Percentiles rank a stretch among this genome's conserved stretches.
These are phyloP conservation scores for Apamea monoglypha DNA, from an alignment of 2,888 invertebrate species.

Conservation along the genomic window DNA sequence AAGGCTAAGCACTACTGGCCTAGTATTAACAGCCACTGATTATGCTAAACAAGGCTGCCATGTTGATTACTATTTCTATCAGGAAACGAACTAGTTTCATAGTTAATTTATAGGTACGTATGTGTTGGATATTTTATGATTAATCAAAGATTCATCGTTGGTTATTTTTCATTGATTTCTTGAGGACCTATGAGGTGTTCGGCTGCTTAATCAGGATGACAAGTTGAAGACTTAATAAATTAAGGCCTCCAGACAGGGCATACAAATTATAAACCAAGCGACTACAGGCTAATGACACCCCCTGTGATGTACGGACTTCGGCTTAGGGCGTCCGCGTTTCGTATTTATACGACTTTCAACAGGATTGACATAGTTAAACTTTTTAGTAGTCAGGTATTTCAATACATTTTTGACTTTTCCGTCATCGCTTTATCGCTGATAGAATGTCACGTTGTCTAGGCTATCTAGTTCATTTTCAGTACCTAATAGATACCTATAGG, in stretches of 20 bases:
- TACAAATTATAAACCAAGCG: too few relatives aligned
- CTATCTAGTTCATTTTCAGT: too few relatives aligned
- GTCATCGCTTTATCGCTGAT: too few relatives aligned
- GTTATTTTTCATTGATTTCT: neutral
- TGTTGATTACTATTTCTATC: constrained; percentile 8
- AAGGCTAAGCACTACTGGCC: too few relatives aligned
- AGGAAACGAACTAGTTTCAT: constrained; percentile 21
- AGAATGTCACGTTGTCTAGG: too few relatives aligned
- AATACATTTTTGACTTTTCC: too few relatives aligned
- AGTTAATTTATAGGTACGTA: constrained; percentile 3
- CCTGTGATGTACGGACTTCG: too few relatives aligned
- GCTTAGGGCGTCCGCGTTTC: neutral
- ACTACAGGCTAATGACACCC: too few relatives aligned
- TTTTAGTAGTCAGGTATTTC: neutral
- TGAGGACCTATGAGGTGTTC: neutral
- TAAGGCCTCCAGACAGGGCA: too few relatives aligned
- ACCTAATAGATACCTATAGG: too few relatives aligned
- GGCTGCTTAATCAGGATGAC: neutral
- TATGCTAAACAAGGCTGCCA: constrained; percentile 13
- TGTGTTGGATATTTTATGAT: neutral
- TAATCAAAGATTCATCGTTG: neutral
- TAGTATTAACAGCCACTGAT: too few relatives aligned
- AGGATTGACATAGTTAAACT: neutral
- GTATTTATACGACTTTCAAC: neutral
- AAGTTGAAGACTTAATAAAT: too few relatives aligned